Conservation (phyloP, 2,888 invertebrate genomes). For the Mantis religiosa region DNA sequence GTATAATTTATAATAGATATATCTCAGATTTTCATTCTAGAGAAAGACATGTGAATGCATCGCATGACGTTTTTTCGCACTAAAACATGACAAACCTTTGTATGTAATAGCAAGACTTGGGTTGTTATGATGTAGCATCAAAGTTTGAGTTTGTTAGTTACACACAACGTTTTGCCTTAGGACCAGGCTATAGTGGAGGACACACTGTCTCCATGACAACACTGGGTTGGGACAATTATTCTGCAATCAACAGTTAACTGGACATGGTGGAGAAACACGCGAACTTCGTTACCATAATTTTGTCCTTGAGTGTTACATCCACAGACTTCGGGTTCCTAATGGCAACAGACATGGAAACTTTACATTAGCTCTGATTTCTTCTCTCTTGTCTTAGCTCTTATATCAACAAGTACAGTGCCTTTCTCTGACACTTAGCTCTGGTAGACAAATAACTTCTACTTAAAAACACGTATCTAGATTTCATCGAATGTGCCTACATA, state of each 20-base stretch:
- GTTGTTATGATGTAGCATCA: too few species aligned
- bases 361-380: neutral
- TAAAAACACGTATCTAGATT: too few species aligned
- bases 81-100: too few species aligned
- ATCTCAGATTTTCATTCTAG: too few species aligned
- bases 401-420: neutral
- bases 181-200: neutral
- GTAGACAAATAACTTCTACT: neutral
- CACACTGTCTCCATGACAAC: neutral
- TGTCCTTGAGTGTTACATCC: neutral
- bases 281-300: neutral
- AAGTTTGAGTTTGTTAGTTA: too few species aligned
- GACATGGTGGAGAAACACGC: neutral
- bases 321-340: neutral
- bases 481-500: too few species aligned
- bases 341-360: neutral
- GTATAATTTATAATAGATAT: too few species aligned
- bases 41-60: too few species aligned
- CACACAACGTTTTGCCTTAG: too few species aligned
- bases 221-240: neutral
- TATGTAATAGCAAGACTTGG: too few species aligned
- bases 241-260: neutral
- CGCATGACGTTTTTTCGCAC: too few species aligned
- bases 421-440: neutral
- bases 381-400: neutral